A percentile compares a stretch with the other conserved stretches of the same genome.
Conservation (phyloP, 2,888 invertebrate genomes). For the Beris chalybata region DNA sequence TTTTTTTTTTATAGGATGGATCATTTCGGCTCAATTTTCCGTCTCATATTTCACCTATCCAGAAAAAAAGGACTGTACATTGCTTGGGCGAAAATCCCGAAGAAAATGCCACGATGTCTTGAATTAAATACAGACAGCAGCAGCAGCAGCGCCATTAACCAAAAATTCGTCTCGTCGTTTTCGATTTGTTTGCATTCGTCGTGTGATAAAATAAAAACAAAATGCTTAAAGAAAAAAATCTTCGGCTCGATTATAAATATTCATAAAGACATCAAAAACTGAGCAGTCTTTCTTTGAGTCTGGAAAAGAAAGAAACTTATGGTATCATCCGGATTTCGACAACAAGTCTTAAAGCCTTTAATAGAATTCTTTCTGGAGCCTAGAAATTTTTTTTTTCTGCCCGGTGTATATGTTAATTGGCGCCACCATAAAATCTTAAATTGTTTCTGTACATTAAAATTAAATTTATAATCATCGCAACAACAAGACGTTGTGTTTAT, state of each 20-base stretch:
- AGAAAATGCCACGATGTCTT: too few species aligned
- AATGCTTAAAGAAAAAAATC: slow-evolving; percentile 17
- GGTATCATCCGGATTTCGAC: slow-evolving; percentile 1
- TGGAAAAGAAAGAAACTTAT: slow-evolving; percentile 17
- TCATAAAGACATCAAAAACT: slow-evolving; percentile 31
- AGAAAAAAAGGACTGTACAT: background rate
- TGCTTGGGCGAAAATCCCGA: too few species aligned
- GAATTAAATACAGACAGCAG: background rate
- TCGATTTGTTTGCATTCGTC: slow-evolving; percentile 7
- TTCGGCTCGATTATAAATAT: slow-evolving; percentile 25
- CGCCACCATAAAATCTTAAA: slow-evolving; percentile 37
- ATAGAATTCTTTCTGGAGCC: slow-evolving; percentile 11
- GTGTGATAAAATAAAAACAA: slow-evolving; percentile 14
- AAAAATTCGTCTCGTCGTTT: slow-evolving; percentile 5
- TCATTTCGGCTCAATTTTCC: too few species aligned
- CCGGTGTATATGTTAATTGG: slow-evolving; percentile 37
- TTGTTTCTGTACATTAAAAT: slow-evolving; percentile 38
- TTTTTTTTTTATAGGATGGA: background rate
- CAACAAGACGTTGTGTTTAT: slow-evolving; percentile 7
- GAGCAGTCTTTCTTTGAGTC: slow-evolving; percentile 24
- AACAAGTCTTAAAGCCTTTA: too few species aligned
- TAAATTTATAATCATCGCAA: slow-evolving; percentile 37
- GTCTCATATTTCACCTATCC: slow-evolving; percentile 24
- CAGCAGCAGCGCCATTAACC: background rate
- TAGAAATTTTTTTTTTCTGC: slow-evolving; percentile 6